These are phyloP conservation scores for Saiga tatarica DNA, from an alignment of 2,113 vertebrate genomes.

Conservation along the genomic window DNA sequence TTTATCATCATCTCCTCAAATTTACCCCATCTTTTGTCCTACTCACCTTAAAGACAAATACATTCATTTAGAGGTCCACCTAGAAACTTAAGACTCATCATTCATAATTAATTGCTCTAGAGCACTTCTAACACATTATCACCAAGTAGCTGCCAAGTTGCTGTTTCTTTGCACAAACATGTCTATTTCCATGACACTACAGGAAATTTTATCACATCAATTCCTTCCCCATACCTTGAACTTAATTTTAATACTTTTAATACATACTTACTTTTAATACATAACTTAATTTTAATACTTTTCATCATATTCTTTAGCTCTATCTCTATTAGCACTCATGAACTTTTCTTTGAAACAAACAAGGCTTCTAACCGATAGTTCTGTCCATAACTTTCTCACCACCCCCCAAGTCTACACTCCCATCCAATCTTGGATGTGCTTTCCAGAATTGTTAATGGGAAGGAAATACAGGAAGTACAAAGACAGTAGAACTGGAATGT, in stretches of 20 bases:
- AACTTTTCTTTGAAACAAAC: not conserved
- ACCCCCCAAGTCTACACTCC: rapidly evolving
- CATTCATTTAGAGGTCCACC: not conserved
- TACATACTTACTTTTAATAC: too few species aligned
- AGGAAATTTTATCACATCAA: not conserved
- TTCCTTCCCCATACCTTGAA: not conserved
- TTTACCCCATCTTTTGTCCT: not conserved
- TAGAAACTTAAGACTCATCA: not conserved
- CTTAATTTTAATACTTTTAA: too few species aligned
- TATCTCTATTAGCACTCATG: not conserved
- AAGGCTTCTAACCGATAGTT: not conserved
- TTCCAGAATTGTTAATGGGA: not conserved
- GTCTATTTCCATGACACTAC: not conserved
- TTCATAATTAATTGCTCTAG: not conserved
- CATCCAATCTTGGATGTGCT: not conserved
- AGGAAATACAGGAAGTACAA: not conserved
- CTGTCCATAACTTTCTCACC: not conserved
- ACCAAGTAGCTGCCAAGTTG: not conserved
- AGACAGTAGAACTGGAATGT: not conserved
- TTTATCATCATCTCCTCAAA: not conserved
- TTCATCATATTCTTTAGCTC: not conserved
- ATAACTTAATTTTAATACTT: not conserved
- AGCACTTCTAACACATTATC: not conserved
- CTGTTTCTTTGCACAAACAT: not conserved
- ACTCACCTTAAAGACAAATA: not conserved